phyloP scores from a whole-genome alignment of 35 echinoderm and acorn worm genomes.

The Diadema setosum region DNA sequence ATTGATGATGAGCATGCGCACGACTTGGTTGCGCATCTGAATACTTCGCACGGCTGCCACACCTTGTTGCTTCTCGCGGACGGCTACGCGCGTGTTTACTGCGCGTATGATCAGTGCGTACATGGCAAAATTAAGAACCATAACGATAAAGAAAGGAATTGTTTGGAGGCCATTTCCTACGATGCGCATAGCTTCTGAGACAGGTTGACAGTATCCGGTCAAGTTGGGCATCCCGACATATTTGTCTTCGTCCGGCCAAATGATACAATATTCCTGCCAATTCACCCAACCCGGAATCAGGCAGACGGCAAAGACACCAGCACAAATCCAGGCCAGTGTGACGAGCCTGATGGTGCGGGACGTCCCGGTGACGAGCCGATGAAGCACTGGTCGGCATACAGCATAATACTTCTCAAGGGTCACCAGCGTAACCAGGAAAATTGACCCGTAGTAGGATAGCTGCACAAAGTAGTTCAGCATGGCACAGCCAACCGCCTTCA shows the following conservation, averaged over 20 bases:
- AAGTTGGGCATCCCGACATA: neutral
- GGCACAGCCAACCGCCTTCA: conserved; percentile 25
- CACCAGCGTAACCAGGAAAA: conserved; percentile 47
- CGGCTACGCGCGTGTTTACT: neutral
- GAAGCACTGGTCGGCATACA: conserved; percentile 43
- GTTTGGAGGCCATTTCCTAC: conserved; percentile 6
- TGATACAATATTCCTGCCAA: neutral
- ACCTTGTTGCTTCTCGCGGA: neutral
- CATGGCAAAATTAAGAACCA: conserved; percentile 17
- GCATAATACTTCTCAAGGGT: conserved; percentile 64
- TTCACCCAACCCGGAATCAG: neutral
- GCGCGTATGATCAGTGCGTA: conserved; percentile 20
- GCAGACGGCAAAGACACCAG: neutral
- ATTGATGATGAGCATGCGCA: conserved; percentile 43
- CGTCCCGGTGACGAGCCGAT: conserved; percentile 9
- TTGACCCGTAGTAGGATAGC: conserved; percentile 6
- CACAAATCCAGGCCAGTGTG: neutral
- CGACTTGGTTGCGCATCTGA: conserved; percentile 51
- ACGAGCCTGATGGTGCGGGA: conserved; percentile 6
- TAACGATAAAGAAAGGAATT: conserved; percentile 22
- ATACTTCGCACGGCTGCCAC: neutral
- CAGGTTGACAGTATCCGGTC: neutral
- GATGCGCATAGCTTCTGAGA: neutral
- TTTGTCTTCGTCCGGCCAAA: neutral
- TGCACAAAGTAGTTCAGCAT: conserved; percentile 12